Conservation (phyloP, 2,113 vertebrate genomes). For the Trogon surrucura region DNA sequence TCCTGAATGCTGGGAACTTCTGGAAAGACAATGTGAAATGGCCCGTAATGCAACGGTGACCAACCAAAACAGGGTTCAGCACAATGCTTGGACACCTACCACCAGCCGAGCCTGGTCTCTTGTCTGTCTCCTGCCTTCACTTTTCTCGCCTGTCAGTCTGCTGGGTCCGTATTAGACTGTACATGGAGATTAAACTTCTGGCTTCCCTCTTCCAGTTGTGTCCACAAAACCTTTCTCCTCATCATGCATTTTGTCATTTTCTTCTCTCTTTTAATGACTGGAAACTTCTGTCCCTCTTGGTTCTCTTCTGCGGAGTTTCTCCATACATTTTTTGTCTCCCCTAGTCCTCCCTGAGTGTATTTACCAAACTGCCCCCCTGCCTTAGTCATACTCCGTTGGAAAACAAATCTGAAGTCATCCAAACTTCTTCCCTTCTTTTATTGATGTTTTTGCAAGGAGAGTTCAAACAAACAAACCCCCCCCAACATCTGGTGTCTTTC, state of each 20-base stretch:
- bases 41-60: background rate
- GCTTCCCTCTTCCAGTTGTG: background rate
- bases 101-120: background rate
- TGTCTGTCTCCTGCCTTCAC: background rate
- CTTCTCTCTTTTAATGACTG: background rate
- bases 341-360: background rate
- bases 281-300: background rate
- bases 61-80: background rate
- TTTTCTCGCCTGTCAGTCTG: background rate
- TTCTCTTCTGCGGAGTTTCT: background rate
- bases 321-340: background rate
- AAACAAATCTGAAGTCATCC: conserved; percentile 12
- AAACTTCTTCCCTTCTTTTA: background rate
- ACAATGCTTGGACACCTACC: background rate
- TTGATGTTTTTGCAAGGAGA: conserved; percentile 28
- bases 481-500: conserved; percentile 43
- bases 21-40: background rate
- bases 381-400: conserved; percentile 25
- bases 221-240: background rate
- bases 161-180: background rate
- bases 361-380: background rate
- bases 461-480: conserved; percentile 26
- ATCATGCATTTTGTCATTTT: background rate
- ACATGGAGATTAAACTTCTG: background rate
- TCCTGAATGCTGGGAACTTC: background rate